These are phyloP conservation scores for Aldabrachelys gigantea DNA, from an alignment of 2,113 vertebrate genomes.

Conservation along the genomic window DNA sequence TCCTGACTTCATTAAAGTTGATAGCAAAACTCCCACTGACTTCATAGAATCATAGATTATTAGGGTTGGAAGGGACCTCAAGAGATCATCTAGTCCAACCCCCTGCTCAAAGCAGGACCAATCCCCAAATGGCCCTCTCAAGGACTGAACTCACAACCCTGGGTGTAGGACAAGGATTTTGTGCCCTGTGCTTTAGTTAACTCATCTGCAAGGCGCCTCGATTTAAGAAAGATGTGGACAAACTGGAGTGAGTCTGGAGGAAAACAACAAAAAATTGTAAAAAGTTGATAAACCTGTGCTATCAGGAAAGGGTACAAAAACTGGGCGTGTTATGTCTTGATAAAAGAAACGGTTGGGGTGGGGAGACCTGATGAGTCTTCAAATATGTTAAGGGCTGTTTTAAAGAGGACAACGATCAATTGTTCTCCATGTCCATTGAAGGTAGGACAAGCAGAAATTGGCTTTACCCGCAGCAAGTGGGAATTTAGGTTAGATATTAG, in stretches of 20 bases:
- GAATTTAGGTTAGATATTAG: background rate
- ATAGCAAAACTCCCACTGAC: background rate
- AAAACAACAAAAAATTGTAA: background rate
- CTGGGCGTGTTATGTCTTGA: background rate
- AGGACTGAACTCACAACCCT: too few relatives aligned
- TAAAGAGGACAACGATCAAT: background rate
- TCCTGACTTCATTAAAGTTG: background rate
- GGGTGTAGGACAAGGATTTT: background rate
- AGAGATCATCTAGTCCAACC: too few relatives aligned
- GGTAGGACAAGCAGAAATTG: background rate
- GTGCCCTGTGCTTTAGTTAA: background rate
- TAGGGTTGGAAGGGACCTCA: too few relatives aligned
- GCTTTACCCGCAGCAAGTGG: background rate
- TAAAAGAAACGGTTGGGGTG: background rate
- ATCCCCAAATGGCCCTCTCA: too few relatives aligned
- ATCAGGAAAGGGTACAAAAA: background rate
- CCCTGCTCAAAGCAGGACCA: too few relatives aligned
- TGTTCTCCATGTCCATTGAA: background rate
- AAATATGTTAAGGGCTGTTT: background rate
- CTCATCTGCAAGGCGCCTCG: background rate
- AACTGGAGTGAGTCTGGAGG: background rate
- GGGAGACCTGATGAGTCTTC: background rate
- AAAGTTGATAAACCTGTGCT: background rate
- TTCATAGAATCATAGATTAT: background rate
- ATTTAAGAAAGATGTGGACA: background rate